Percentiles rank a stretch among this genome's conserved stretches.
Conservation (phyloP, 1,140 invertebrate genomes). For the Euglossa dilemma region DNA sequence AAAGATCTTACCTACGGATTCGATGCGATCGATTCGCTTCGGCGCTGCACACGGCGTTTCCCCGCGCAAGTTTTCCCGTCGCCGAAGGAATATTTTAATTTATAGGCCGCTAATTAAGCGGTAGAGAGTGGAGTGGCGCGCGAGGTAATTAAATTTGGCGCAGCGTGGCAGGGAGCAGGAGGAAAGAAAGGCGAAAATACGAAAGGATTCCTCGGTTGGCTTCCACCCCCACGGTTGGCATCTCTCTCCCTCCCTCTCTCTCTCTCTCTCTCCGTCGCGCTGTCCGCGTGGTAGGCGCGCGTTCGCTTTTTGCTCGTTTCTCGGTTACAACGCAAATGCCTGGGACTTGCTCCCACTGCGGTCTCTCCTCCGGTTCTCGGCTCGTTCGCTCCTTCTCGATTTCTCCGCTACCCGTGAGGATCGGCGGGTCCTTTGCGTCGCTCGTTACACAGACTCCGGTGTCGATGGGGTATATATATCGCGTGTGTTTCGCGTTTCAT, state of each 20-base stretch:
- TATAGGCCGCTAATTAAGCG: slow-evolving; percentile 43
- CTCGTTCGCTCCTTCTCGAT: slow-evolving; percentile 51
- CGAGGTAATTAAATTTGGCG: slow-evolving; percentile 48
- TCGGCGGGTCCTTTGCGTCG: slow-evolving; percentile 68
- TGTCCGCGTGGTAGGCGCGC: slow-evolving; percentile 19
- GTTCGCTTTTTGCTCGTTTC: slow-evolving; percentile 57
- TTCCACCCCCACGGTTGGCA: neutral
- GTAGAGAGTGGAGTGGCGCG: slow-evolving; percentile 22
- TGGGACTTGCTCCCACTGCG: slow-evolving; percentile 11
- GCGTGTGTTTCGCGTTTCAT: slow-evolving; percentile 76
- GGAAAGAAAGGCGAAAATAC: slow-evolving; percentile 43
- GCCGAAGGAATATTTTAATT: slow-evolving; percentile 21
- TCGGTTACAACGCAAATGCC: slow-evolving; percentile 49
- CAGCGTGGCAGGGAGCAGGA: neutral
- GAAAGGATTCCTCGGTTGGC: slow-evolving; percentile 13
- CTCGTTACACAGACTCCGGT: slow-evolving; percentile 72
- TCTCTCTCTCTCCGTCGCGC: neutral
- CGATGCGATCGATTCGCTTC: neutral
- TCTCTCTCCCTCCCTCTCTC: neutral
- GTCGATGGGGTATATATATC: slow-evolving; percentile 75
- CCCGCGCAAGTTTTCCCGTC: neutral
- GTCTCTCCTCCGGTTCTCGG: slow-evolving; percentile 7
- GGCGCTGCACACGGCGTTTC: neutral
- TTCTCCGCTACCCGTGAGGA: slow-evolving; percentile 42
- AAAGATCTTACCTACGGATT: no score